Evolutionary conservation across 2,113 vertebrate species (phyloP), one percentile per base, ranked within the genome.

Genomic region (Benitochromis conjunctus): DNA sequence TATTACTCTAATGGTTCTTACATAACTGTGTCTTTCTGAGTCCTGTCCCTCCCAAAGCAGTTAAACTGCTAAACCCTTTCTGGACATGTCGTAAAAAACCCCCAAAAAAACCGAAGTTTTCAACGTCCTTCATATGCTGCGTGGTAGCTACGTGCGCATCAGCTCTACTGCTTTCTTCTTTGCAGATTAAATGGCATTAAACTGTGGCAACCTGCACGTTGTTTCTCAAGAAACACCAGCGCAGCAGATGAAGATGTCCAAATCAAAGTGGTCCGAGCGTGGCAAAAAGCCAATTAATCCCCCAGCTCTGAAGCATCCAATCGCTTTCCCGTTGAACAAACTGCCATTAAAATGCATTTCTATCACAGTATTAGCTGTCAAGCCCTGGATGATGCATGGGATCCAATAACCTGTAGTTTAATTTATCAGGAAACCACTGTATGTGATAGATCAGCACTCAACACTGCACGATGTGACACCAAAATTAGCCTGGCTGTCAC

Each of bases 351-450:
- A 91, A 69, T 58, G 88, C 60, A 24, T 86, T 56, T 83, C 86
- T 86, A 11, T 41, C 79, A 14, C 89, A 80, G 80, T 66, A 85
- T 87, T 80, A 62, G 53, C 88, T 93, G 92, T 92, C 94, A 92
- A 57, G 9, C 34, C 4, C 60, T 21, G 31, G 57, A 76, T 94
- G 93, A 93, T 91, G 86, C 83, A 93, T 92, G 82, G 34, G 80
- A 55, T 79, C 86, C 85, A 91, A 96, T 94, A 92, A 93, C 89
- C 87, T 91, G 82, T 21, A 80, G 82, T 83, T 88, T 91, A 58
- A 94, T 91, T 85, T 26, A 83, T 85, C 89, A 85, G 85, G 89
- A 87, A 83, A 60, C 38, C 18, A 6, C 46, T 62, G 56, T 4
- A 21, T 53, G 84, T 86, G 90, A 95, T 90, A 64, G 78, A 93